Evolutionary conservation across 2,113 vertebrate species (phyloP).

Genomic region (Atractosteus spatula): DNA sequence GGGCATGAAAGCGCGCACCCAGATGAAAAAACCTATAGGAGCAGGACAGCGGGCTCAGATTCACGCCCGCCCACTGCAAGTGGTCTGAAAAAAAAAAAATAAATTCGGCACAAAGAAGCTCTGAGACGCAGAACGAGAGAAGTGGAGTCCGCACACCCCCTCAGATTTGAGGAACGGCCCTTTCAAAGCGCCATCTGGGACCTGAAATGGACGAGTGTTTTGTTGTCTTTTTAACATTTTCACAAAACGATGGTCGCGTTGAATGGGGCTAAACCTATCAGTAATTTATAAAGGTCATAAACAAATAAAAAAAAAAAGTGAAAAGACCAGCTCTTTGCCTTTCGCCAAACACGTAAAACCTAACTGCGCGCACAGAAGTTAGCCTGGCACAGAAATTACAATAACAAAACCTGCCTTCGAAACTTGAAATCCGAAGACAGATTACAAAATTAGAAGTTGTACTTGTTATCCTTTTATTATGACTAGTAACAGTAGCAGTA

Average conservation of each 20-base stretch:
- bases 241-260: constrained; percentile 47
- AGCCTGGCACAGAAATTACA: constrained; percentile 64
- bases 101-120: constrained; percentile 67
- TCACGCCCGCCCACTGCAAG: constrained; percentile 59
- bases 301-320: constrained; percentile 52
- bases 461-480: too few relatives aligned
- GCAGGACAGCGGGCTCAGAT: constrained; percentile 47
- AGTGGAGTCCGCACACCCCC: constrained; percentile 57
- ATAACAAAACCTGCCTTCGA: constrained; percentile 55
- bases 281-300: constrained; percentile 56
- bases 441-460: too few relatives aligned
- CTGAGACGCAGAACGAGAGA: constrained; percentile 54
- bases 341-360: constrained; percentile 7
- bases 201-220: constrained; percentile 71
- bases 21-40: constrained; percentile 43
- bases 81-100: constrained; percentile 27
- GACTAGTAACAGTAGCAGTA: too few relatives aligned
- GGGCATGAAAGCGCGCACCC: constrained; percentile 24
- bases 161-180: constrained; percentile 52
- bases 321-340: too few relatives aligned
- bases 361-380: constrained; percentile 26
- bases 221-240: constrained; percentile 36
- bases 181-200: constrained; percentile 79
- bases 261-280: constrained; percentile 47
- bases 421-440: constrained; percentile 41